phyloP scores from a whole-genome alignment of 2,797 vertebrate species.

The Semotilus atromaculatus region DNA sequence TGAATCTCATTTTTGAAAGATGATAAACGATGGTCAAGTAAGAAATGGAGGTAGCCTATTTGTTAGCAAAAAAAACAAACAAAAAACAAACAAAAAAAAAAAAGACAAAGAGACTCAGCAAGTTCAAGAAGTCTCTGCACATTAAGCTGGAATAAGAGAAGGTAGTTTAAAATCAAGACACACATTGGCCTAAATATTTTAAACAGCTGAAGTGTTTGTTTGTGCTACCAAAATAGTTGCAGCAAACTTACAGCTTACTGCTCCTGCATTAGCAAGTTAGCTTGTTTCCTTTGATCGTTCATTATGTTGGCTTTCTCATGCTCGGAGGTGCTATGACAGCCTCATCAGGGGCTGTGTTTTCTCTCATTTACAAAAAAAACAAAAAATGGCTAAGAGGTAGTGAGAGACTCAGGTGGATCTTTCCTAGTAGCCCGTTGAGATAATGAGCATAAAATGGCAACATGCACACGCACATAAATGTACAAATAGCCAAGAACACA shows the following conservation, averaged over 20 bases:
- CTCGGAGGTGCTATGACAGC: conserved; percentile 6
- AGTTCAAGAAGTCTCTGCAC: not conserved
- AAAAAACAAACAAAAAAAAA: not conserved
- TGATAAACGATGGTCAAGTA: no score
- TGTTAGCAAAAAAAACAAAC: no score
- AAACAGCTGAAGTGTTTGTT: conserved; percentile 8
- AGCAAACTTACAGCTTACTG: not conserved
- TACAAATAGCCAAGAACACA: conserved; percentile 27
- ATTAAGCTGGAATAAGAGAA: not conserved
- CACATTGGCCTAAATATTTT: not conserved
- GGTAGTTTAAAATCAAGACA: conserved; percentile 12
- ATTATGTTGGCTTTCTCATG: conserved; percentile 22
- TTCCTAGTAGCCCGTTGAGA: conserved; percentile 34
- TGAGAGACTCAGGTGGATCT: conserved; percentile 47
- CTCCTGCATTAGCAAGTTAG: conserved; percentile 20
- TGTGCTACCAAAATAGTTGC: not conserved
- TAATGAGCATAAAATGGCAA: conserved; percentile 50
- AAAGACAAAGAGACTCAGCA: not conserved
- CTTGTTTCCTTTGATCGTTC: conserved; percentile 39
- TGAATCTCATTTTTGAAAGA: no score
- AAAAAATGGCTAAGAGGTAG: conserved; percentile 27
- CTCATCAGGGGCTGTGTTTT: conserved; percentile 18
- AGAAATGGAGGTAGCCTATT: not conserved
- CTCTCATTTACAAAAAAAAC: conserved; percentile 45
- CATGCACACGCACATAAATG: conserved; percentile 6